Evolutionary conservation across 2,888 invertebrate species (phyloP), one percentile per base, ranked within the genome.

Genomic region (Cyaniris semiargus): DNA sequence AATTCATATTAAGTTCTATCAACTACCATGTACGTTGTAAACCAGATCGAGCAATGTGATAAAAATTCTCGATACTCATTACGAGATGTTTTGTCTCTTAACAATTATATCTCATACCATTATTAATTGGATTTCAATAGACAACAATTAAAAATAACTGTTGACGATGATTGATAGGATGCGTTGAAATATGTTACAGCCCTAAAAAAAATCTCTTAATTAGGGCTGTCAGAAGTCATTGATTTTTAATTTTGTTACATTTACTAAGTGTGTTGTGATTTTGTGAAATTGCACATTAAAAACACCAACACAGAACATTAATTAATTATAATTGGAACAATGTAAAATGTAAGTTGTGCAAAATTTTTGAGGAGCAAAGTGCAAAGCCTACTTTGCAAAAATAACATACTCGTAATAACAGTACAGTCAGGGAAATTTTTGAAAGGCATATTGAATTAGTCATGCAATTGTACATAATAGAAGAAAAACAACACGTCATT

Each of bases 101-200:
- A 23, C 27, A 66, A 58, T 18, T 18, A 23, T 23, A 66, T 66
- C 60, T 15, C 18, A 15, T 66, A 74, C 78, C 78, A 78, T 78
- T 75, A 80, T 79, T 79, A 79, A 79, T 79, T 79, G 76, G 79
- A 66, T 77, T 78, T 80, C 77, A 78, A 77, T 78, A 77, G 72
- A 15, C 76, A 74, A 77, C 77, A 79, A 81, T 81, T 79, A 79
- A 77, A 79, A 76, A 71, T 75, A 31, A 77, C 78, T 76, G 53
- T 77, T 72, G 77, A 66, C 58, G 76, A 79, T 80, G 79, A 81
- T 80, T 81, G 78, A 80, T 80, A 79, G 31, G 76, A 78, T 70
- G 77, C 27, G 13, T 66, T 27, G 7, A 27, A 66, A 21, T 15
- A 66, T 31, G 66, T 31, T 15, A 23, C 66, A 66, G 6, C 27